These are phyloP conservation scores for Emydura subglobosa DNA, from an alignment of 2,113 vertebrate genomes.

Conservation along the genomic window DNA sequence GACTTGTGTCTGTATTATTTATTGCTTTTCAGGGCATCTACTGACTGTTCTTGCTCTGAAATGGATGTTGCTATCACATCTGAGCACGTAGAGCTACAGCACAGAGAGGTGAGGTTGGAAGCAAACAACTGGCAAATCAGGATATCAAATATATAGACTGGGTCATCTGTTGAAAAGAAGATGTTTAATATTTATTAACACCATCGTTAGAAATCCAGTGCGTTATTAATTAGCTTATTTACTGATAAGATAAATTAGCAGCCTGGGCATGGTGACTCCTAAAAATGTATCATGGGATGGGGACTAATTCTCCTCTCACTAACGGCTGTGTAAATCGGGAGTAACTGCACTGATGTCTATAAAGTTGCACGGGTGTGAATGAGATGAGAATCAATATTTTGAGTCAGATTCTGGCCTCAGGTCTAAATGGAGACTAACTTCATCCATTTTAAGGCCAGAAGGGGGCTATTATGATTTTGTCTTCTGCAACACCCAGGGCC, in stretches of 20 bases:
- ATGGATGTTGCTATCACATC: background rate
- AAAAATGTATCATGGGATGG: background rate
- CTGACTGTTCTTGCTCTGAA: background rate
- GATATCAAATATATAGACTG: background rate
- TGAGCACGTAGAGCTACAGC: background rate
- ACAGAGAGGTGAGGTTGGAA: background rate
- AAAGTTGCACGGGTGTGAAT: background rate
- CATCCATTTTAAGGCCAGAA: background rate
- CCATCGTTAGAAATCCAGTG: background rate
- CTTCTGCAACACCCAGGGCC: background rate
- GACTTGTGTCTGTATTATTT: background rate
- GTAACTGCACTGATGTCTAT: background rate
- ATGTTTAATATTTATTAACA: constrained; percentile 29
- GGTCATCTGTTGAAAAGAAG: background rate
- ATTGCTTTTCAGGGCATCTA: background rate
- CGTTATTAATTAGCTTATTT: constrained; percentile 23
- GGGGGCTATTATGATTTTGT: background rate
- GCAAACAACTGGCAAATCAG: background rate
- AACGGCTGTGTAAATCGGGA: rapidly evolving
- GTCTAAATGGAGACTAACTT: background rate
- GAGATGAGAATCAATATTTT: background rate
- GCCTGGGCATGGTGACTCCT: constrained; percentile 5
- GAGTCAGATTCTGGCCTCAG: background rate
- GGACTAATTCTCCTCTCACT: background rate
- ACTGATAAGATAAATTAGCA: background rate